A percentile compares a stretch with the other conserved stretches of the same genome.
phyloP scores from a whole-genome alignment of 2,888 invertebrate genomes.

The Seira musarum region DNA sequence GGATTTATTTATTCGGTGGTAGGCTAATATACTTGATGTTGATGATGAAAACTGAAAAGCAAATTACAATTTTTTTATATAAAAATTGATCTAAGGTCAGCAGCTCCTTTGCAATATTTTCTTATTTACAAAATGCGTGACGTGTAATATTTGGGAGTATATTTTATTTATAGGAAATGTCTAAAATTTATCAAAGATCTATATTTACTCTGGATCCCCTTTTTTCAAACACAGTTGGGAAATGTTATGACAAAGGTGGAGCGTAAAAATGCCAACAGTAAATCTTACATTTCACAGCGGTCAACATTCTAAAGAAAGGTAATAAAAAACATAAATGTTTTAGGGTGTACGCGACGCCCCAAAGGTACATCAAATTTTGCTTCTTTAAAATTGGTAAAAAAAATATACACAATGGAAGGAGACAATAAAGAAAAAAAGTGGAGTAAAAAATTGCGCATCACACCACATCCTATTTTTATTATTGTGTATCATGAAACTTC shows the following conservation, averaged over 20 bases:
- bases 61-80: too few species aligned
- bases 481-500: background rate
- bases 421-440: background rate
- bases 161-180: constrained; percentile 6
- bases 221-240: background rate
- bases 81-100: too few species aligned
- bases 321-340: constrained; percentile 1
- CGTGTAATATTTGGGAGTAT: constrained; percentile 39
- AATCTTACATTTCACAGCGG: background rate
- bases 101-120: too few species aligned
- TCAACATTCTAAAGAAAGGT: background rate
- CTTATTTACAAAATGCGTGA: too few species aligned
- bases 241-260: background rate
- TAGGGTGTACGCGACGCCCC: background rate
- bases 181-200: too few species aligned
- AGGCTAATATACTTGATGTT: too few species aligned
- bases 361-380: background rate
- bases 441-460: background rate
- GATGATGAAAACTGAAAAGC: too few species aligned
- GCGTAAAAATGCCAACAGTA: constrained; percentile 27
- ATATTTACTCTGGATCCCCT: background rate
- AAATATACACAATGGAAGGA: background rate
- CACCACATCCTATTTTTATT: background rate
- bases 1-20: too few species aligned
- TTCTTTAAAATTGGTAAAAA: constrained; percentile 5